Percentiles rank a stretch among this genome's conserved stretches.
These are phyloP conservation scores for Papilio helenus DNA, from an alignment of 1,140 invertebrate genomes.

Conservation along the genomic window DNA sequence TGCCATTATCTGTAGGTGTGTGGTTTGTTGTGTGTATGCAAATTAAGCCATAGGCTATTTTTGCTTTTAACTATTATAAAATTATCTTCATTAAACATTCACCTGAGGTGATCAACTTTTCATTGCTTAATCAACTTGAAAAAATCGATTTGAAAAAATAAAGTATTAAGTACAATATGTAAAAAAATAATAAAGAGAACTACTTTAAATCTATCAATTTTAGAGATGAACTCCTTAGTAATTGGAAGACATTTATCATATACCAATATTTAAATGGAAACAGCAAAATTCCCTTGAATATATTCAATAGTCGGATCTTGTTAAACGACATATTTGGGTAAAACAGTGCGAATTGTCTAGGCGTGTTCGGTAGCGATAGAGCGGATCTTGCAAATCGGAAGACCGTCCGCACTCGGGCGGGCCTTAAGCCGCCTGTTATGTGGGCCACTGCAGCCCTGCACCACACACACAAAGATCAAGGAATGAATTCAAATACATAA, in stretches of 20 bases:
- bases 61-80: slow-evolving; percentile 25
- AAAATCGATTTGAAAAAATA: too few species aligned
- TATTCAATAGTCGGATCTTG: slow-evolving; percentile 43
- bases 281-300: slow-evolving; percentile 16
- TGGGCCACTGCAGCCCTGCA: slow-evolving; percentile 49
- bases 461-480: slow-evolving; percentile 30
- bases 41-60: slow-evolving; percentile 37
- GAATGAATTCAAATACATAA: not conserved
- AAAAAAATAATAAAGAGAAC: too few species aligned
- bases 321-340: slow-evolving; percentile 43
- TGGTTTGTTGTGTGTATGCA: not conserved
- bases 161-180: too few species aligned
- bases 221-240: not conserved
- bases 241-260: not conserved
- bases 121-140: too few species aligned
- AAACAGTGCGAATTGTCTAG: slow-evolving; percentile 61
- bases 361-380: slow-evolving; percentile 68
- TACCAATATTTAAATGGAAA: not conserved
- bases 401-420: slow-evolving; percentile 52
- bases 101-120: too few species aligned
- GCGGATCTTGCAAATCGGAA: slow-evolving; percentile 73
- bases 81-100: slow-evolving; percentile 13
- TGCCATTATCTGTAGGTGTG: slow-evolving; percentile 62
- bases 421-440: slow-evolving; percentile 70
- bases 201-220: not conserved